Base-by-base conservation (phyloP, 1,140 invertebrate genomes). In the Drosophila melanica region DNA sequence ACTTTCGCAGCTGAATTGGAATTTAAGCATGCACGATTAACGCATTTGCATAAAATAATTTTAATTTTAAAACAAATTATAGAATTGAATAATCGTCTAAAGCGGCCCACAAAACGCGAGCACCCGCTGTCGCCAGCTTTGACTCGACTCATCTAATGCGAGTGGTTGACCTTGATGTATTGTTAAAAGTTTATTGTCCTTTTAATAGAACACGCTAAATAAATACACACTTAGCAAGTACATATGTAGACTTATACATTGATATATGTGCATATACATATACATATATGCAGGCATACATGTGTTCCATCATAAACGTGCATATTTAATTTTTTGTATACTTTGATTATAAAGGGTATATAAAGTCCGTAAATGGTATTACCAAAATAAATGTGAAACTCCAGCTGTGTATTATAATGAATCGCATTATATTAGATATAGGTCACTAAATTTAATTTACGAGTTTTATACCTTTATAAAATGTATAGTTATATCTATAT, bases 171-270 rank as follows among this genome's bases (percentile, higher is more conserved):
- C 85, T 90, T 90, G 85, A 75, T 72, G 71, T 51, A 67, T 77
- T 57, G 73, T 65, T 69, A 48, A 81, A 73, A 90, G 85, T 90
- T 90, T 90, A 90, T 90, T 90, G 85, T 90, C 85, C 85, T 90
- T 89, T 90, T 70, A 89, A 90, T 90, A 90, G 84, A 90, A 87
- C 85, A 89, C 84, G 82, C 82, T 86, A 87, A 86, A 89, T 87
- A 82, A 81, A 87, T 62, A 72, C 42, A 48, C 65, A 69, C 81
- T 81, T 68, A 81, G 69, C 67, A 62, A 58, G 48, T 69, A 71
- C 74, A 70, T 75, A 74, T 18, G 44, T 42, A 53, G 27, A 30
- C 20, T 23, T 53, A 37, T 30, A 47, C 6, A 37, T 14, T 48
- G 20, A 14, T 45, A 45, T 63, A 67, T 42, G 63, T 18, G 4